Evolutionary conservation across 2,888 invertebrate genomes (phyloP).

Genomic region (Stratiomys singularior): DNA sequence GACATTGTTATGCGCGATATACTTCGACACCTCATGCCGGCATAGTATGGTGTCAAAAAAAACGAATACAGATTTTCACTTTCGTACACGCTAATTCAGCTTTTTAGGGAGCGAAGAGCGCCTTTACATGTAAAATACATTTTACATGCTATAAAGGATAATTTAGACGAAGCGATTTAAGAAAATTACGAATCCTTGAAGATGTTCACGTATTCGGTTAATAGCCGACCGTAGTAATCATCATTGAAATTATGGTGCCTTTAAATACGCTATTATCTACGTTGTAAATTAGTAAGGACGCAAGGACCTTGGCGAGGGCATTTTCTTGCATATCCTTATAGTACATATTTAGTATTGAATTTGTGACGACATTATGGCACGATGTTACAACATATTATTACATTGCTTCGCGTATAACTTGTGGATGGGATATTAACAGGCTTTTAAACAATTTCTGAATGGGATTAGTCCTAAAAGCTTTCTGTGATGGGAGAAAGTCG

Average conservation of each 20-base stretch:
- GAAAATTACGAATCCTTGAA: constrained; percentile 51
- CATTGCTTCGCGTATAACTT: neutral
- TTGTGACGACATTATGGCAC: constrained; percentile 28
- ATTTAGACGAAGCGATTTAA: constrained; percentile 47
- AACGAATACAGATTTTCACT: constrained; percentile 36
- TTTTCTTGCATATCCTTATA: constrained; percentile 7
- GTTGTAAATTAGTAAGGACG: constrained; percentile 43
- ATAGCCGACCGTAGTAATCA: constrained; percentile 49
- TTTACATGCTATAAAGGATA: constrained; percentile 46
- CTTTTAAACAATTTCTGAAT: constrained; percentile 35
- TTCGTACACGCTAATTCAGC: constrained; percentile 13
- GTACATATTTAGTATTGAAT: constrained; percentile 8
- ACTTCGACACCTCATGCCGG: neutral
- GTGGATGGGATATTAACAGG: constrained; percentile 39
- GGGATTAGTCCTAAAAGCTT: constrained; percentile 37
- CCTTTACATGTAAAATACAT: constrained; percentile 38
- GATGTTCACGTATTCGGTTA: constrained; percentile 50
- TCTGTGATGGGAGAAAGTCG: neutral
- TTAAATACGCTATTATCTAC: constrained; percentile 43
- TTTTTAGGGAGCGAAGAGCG: constrained; percentile 31
- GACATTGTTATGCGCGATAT: neutral
- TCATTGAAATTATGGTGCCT: constrained; percentile 46
- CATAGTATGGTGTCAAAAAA: constrained; percentile 8
- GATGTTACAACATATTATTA: constrained; percentile 31
- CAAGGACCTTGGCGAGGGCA: constrained; percentile 9